phyloP scores from a whole-genome alignment of 2,888 invertebrate genomes.

The Onchidella celtica region DNA sequence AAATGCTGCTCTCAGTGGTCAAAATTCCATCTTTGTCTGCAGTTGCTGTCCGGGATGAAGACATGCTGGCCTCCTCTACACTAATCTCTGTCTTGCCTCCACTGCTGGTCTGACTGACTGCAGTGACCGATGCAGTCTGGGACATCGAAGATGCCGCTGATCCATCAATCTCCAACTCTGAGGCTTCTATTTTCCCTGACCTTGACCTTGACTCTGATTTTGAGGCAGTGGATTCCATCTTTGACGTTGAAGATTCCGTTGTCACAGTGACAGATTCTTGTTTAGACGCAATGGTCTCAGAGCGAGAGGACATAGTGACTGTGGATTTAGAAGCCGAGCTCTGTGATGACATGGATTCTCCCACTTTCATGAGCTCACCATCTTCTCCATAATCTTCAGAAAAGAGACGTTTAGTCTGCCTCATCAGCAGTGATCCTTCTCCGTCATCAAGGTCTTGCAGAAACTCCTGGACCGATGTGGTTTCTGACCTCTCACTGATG shows the following conservation, averaged over 20 bases:
- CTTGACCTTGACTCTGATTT: not conserved
- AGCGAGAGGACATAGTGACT: not conserved
- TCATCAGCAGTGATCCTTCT: constrained; percentile 36
- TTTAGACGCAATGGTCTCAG: not conserved
- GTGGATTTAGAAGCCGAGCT: not conserved
- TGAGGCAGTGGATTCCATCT: not conserved
- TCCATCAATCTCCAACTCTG: not conserved
- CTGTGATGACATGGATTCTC: not conserved
- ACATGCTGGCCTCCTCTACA: not conserved
- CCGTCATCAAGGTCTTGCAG: not conserved
- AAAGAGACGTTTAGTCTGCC: constrained; percentile 37
- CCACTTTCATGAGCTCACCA: not conserved
- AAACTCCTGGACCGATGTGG: constrained; percentile 14
- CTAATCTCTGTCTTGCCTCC: not conserved
- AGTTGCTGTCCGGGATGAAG: not conserved
- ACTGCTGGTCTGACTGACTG: not conserved
- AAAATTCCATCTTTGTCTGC: not conserved
- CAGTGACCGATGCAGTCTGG: too few relatives aligned
- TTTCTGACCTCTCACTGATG: constrained; percentile 42
- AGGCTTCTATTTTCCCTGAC: not conserved
- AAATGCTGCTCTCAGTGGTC: not conserved
- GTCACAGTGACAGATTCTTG: not conserved
- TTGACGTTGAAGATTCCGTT: not conserved
- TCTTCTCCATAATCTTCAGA: constrained; percentile 20
- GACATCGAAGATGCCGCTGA: not conserved